Conservation (phyloP, 1,140 invertebrate genomes). For the Drosophila grimshawi region DNA sequence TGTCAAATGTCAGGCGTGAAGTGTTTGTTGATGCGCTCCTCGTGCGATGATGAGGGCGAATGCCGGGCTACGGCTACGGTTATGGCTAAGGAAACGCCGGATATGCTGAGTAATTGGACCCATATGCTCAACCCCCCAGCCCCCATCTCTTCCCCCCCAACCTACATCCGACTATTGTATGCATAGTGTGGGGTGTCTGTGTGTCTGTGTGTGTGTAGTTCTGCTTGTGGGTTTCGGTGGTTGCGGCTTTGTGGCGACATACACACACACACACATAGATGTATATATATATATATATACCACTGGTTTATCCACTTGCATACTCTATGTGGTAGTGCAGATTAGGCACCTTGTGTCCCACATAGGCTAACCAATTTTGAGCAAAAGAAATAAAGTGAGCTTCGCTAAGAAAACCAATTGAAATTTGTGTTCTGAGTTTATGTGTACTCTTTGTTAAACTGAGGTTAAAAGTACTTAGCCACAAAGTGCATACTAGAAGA, state of each 20-base stretch:
- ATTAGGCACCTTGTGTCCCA: slow-evolving; percentile 22
- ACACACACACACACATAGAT: neutral
- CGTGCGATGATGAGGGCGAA: slow-evolving; percentile 24
- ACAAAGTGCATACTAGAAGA: no score
- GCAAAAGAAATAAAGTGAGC: neutral
- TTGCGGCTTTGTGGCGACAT: slow-evolving; percentile 23
- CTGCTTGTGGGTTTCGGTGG: neutral
- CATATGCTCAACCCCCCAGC: slow-evolving; percentile 57
- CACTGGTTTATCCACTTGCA: slow-evolving; percentile 13
- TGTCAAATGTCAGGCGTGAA: slow-evolving; percentile 83
- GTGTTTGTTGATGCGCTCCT: slow-evolving; percentile 78
- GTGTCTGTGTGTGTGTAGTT: slow-evolving; percentile 1
- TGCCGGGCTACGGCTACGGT: neutral
- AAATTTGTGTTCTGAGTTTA: neutral
- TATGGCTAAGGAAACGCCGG: slow-evolving; percentile 50
- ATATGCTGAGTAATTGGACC: slow-evolving; percentile 81
- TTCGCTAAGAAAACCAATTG: neutral
- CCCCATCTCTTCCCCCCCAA: neutral
- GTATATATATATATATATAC: neutral
- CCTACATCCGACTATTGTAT: neutral
- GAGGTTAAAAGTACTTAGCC: no score
- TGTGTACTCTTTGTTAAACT: neutral
- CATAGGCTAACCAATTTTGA: neutral
- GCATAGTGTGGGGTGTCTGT: neutral
- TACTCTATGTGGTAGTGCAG: neutral